Base-by-base conservation (phyloP, 2,113 vertebrate genomes). In the Dunckerocampus dactyliophorus region DNA sequence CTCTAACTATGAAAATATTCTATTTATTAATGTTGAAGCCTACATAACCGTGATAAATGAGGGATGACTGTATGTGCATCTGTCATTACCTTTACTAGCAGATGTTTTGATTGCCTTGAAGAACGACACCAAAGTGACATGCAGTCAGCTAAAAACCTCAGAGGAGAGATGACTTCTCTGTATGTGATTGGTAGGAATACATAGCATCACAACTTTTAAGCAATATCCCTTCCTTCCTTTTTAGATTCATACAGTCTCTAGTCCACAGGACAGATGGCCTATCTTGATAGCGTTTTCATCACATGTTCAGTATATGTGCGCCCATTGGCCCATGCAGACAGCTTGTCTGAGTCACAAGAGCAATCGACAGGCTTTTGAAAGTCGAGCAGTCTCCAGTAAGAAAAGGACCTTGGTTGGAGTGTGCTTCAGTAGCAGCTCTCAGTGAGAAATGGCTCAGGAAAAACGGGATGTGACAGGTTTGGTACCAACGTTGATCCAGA, bases 311-410 rank as follows among this genome's bases (percentile, higher is more conserved):
- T 72, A 53, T 67, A 61, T 65, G 62, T 45, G 16, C 48, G 4
- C 59, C 42, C 66, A 46, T 58, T 59, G 2, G 54, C 17, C 56
- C 52, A 47, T 52, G 58, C 57, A 42, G 71, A 74, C 71, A 72
- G 62, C 62, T 68, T 74, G 48, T 82, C 82, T 55, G 77, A 70
- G 65, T 77, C 70, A 75, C 63, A 61, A 65, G 72, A 63, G 53
- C 21, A 14, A 17, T 8, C 60, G 75, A 79, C 63, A 47, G 62
- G 68, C 14, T 20, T 72, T 66, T 12, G 53, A 65, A 62, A 58
- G 54, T 53, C 17, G 17, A 19, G 53, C 53, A 20, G 69, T 15
- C 34, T 19, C 22, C 0, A 24, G 42, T 49, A 16, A 22, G 22
- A 49, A 68, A 63, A 48, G 57, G 68, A 67, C 51, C 59, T 50